A percentile compares a stretch with the other conserved stretches of the same genome.
These are phyloP conservation scores for Caerostris extrusa DNA, from an alignment of 1,140 invertebrate genomes.

Conservation along the genomic window DNA sequence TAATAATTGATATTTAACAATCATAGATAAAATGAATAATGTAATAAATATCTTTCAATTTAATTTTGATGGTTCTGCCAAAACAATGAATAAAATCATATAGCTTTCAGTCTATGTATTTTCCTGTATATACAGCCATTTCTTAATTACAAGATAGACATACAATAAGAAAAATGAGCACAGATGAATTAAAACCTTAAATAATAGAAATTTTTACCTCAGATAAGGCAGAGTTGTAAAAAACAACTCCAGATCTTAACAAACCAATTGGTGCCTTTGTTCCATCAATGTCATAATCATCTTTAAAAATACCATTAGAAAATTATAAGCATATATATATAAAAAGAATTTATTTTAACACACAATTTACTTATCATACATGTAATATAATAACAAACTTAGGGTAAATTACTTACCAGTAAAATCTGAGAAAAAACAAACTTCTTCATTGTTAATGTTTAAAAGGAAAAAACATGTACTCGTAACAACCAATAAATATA, in stretches of 20 bases:
- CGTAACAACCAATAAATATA: constrained; percentile 56
- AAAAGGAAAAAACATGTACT: constrained; percentile 57
- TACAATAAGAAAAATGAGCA: no score
- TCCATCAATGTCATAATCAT: neutral
- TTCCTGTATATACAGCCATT: no score
- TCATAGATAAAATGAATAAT: no score
- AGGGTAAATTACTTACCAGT: constrained; percentile 22
- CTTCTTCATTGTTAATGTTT: constrained; percentile 59
- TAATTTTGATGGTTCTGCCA: no score
- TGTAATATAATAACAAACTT: neutral
- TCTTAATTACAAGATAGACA: no score
- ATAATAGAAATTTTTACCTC: neutral
- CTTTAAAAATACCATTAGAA: neutral
- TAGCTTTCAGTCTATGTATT: no score
- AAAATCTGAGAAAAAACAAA: constrained; percentile 16
- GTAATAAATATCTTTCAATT: no score
- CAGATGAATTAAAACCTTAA: neutral
- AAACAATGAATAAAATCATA: no score
- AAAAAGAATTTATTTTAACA: neutral
- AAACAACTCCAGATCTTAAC: constrained; percentile 27
- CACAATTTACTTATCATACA: no score
- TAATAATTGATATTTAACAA: no score
- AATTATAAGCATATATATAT: neutral
- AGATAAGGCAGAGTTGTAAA: neutral
- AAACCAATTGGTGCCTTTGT: constrained; percentile 29